Evolutionary conservation across 2,797 vertebrate genomes (phyloP).

Genomic region (Rhyacichthys aspro): DNA sequence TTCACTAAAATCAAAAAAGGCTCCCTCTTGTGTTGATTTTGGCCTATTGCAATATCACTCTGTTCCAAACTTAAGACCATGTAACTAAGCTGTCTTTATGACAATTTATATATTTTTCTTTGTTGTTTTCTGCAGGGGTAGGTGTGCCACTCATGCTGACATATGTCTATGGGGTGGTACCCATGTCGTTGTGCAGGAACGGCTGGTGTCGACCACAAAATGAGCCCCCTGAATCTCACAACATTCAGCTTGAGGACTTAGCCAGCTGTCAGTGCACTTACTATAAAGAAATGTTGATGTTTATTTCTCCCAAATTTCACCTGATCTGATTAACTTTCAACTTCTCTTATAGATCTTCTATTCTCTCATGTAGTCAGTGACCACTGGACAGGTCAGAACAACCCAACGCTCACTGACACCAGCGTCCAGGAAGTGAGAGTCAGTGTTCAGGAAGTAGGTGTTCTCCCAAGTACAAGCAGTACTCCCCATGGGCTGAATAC

Average conservation of each 20-base stretch:
- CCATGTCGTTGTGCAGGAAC: slow-evolving; percentile 87
- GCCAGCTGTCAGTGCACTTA: slow-evolving; percentile 81
- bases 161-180: slow-evolving; percentile 86
- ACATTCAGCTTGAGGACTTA: slow-evolving; percentile 84
- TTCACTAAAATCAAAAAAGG: slow-evolving; percentile 1
- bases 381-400: slow-evolving; percentile 83
- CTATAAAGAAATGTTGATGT: background rate
- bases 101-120: too few species aligned
- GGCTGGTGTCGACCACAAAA: slow-evolving; percentile 83
- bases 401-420: slow-evolving; percentile 64
- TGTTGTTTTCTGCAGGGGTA: slow-evolving; percentile 73
- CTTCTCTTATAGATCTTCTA: slow-evolving; percentile 84
- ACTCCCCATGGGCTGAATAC: slow-evolving; percentile 42
- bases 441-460: slow-evolving; percentile 77
- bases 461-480: slow-evolving; percentile 75
- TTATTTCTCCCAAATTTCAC: slow-evolving; percentile 15
- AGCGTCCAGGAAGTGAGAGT: slow-evolving; percentile 75
- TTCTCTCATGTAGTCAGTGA: slow-evolving; percentile 86
- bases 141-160: slow-evolving; percentile 89
- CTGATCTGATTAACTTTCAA: slow-evolving; percentile 75
- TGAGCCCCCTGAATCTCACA: slow-evolving; percentile 73
- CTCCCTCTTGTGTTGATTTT: slow-evolving; percentile 46
- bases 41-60: background rate
- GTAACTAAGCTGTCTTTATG: slow-evolving; percentile 12
- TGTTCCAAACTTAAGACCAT: too few species aligned